Conservation (phyloP, 2,113 vertebrate species). For the Sinosuthora webbiana region DNA sequence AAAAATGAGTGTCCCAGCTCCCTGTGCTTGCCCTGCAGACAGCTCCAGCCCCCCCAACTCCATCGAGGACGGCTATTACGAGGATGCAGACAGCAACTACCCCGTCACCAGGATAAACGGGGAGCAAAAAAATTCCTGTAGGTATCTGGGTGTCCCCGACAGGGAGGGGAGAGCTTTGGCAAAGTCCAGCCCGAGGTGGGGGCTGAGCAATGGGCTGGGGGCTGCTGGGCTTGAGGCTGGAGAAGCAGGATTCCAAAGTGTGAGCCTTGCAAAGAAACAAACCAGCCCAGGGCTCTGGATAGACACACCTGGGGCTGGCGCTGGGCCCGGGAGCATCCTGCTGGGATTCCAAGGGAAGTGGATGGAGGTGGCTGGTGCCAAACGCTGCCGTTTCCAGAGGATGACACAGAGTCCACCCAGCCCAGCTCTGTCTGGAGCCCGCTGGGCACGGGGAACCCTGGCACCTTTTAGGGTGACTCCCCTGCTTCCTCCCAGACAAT, state of each 20-base stretch:
- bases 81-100: constrained; percentile 95
- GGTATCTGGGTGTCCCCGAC: not conserved
- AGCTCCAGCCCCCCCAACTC: constrained; percentile 90
- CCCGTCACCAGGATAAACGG: constrained; percentile 88
- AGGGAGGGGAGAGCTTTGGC: not conserved
- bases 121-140: constrained; percentile 90
- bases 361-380: not conserved
- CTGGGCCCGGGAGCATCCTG: not conserved
- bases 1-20: not conserved
- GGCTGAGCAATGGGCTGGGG: not conserved
- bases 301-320: not conserved
- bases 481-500: constrained; percentile 80
- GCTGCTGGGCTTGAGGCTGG: not conserved
- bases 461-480: not conserved
- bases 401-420: not conserved
- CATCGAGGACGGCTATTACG: constrained; percentile 91
- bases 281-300: not conserved
- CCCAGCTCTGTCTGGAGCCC: not conserved
- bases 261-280: not conserved
- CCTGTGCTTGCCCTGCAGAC: constrained; percentile 71
- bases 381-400: not conserved
- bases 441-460: fast-evolving
- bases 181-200: not conserved
- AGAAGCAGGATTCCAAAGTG: not conserved
- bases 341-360: not conserved